These are phyloP conservation scores for Elephas maximus DNA, from an alignment of 2,113 vertebrate species.

Conservation along the genomic window DNA sequence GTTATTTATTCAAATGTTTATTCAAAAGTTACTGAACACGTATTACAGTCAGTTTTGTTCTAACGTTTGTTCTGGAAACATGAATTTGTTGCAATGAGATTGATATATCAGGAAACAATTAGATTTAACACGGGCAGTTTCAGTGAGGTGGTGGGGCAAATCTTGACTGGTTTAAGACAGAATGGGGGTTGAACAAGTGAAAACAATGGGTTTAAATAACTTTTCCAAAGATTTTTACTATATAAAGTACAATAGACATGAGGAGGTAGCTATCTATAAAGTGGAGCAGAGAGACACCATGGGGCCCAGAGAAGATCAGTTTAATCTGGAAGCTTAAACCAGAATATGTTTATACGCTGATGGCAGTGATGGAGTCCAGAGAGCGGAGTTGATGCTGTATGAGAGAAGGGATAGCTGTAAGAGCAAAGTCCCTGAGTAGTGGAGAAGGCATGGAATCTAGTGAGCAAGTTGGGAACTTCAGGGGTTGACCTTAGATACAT, in stretches of 20 bases:
- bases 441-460: background rate
- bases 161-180: background rate
- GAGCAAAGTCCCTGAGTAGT: background rate
- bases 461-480: background rate
- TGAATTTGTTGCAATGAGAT: conserved; percentile 7
- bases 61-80: background rate
- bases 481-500: background rate
- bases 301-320: background rate
- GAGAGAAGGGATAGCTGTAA: background rate
- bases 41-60: background rate
- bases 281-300: background rate
- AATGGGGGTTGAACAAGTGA: background rate
- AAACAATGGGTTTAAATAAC: background rate
- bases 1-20: background rate
- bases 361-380: background rate
- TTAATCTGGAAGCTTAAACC: background rate
- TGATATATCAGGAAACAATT: background rate
- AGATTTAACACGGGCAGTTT: background rate
- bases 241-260: background rate
- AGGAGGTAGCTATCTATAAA: conserved; percentile 10
- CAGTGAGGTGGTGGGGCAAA: background rate
- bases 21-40: background rate
- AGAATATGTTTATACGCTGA: background rate
- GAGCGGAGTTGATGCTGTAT: background rate
- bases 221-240: conserved; percentile 19